Conservation (phyloP, 2,113 vertebrate species). For the Lonchura striata region DNA sequence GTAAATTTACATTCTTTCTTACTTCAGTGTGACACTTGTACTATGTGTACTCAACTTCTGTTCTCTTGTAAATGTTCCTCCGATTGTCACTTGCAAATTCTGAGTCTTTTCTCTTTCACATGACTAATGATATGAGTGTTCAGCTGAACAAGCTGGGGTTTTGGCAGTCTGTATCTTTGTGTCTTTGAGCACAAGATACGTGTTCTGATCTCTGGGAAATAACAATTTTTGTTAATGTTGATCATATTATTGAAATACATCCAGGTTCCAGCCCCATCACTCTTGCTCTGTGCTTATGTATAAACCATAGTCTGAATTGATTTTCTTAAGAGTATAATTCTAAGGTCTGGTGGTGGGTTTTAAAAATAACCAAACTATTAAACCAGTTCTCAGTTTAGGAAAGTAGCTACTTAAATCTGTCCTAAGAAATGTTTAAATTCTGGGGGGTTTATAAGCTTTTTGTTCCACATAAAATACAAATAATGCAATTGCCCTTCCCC, state of each 20-base stretch:
- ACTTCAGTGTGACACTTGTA: not conserved
- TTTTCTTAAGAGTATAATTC: not conserved
- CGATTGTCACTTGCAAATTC: slow-evolving; percentile 5
- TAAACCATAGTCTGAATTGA: not conserved
- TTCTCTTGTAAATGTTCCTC: slow-evolving; percentile 5
- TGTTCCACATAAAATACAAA: not conserved
- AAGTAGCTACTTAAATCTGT: not conserved
- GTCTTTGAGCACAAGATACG: not conserved
- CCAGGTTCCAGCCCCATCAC: not conserved
- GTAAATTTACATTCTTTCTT: not conserved
- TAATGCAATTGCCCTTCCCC: not conserved
- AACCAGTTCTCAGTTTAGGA: not conserved
- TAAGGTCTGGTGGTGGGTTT: not conserved
- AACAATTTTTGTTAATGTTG: not conserved
- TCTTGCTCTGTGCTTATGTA: not conserved
- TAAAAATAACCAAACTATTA: not conserved
- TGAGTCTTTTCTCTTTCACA: not conserved
- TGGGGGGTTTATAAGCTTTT: not conserved
- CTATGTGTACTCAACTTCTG: not conserved
- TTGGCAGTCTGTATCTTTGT: not conserved
- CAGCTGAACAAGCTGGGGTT: not conserved
- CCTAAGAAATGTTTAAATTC: not conserved
- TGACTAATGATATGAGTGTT: not conserved
- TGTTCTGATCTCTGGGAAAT: not conserved
- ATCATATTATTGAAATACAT: not conserved